phyloP scores from a whole-genome alignment of 2,888 invertebrate species.

The Cryptus armator region DNA sequence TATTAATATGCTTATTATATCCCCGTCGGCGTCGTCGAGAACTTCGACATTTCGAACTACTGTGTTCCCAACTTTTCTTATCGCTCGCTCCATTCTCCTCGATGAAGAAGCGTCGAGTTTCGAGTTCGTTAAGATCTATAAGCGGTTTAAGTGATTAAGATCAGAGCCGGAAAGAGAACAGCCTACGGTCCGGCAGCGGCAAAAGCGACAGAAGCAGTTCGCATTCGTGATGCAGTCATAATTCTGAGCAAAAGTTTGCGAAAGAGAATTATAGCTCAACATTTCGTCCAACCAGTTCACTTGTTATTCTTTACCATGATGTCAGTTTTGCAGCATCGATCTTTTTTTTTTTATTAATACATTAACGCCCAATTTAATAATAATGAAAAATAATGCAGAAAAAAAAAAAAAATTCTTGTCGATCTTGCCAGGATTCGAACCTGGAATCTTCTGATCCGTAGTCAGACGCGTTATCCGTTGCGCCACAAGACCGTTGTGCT shows the following conservation, averaged over 20 bases:
- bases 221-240: slow-evolving; percentile 22
- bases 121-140: slow-evolving; percentile 66
- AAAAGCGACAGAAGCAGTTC: slow-evolving; percentile 34
- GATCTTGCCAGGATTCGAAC: slow-evolving; percentile 83
- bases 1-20: slow-evolving; percentile 19
- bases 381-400: no score
- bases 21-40: slow-evolving; percentile 26
- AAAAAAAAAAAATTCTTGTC: slow-evolving; percentile 33
- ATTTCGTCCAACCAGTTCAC: not conserved
- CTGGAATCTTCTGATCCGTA: slow-evolving; percentile 90
- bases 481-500: slow-evolving; percentile 78
- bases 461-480: slow-evolving; percentile 89
- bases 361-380: no score
- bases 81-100: slow-evolving; percentile 17
- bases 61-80: slow-evolving; percentile 23
- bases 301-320: no score
- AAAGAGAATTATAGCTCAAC: slow-evolving; percentile 35
- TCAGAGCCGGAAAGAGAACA: slow-evolving; percentile 44
- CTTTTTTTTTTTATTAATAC: no score
- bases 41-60: slow-evolving; percentile 46
- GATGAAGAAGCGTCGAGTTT: slow-evolving; percentile 30
- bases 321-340: no score
- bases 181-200: slow-evolving; percentile 38
- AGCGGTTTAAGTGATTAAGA: slow-evolving; percentile 67
- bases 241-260: not conserved